Evolutionary conservation across 1,140 invertebrate species (phyloP), one percentile per base, ranked within the genome.

Genomic region (Aphidius gifuensis): DNA sequence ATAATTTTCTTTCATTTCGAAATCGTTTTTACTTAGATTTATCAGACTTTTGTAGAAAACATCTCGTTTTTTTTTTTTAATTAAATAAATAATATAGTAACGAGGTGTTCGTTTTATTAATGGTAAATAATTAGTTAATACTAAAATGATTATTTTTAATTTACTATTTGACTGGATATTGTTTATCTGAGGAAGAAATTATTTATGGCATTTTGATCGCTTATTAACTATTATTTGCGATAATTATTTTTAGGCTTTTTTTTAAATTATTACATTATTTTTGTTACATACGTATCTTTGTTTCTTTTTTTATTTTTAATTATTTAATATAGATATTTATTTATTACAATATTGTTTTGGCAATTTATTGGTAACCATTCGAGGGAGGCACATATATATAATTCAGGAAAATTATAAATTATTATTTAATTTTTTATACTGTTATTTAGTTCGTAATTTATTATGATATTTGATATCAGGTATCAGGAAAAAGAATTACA

Each of bases 1-100:
- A 42, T 38, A 55, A 40, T 39, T 55, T 43, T n/a, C 38, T 43
- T 43, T 55, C 43, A 44, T 44, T 44, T 44, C 43, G 7, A 40
- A 55, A 55, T 55, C 43, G 40, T 39, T 44, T 42, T 5, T 55
- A 9, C 55, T 62, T 62, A 58, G 1, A 40, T 9, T 53, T 62
- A 62, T 62, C 60, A 62, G 60, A 62, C 54, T 62, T 62, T 53
- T 49, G 38, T 53, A 46, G 45, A 56, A 56, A n/a, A n/a, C n/a
- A n/a, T n/a, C n/a, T n/a, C n/a, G n/a, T n/a, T n/a, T n/a, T n/a
- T n/a, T n/a, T n/a, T n/a, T n/a, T n/a, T n/a, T n/a, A n/a, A n/a
- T n/a, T n/a, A n/a, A n/a, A n/a, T n/a, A n/a, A n/a, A n/a, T n/a
- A n/a, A n/a, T n/a, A n/a, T n/a, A n/a, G n/a, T n/a, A n/a, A n/a